A percentile compares a stretch with the other conserved stretches of the same genome.
phyloP scores from a whole-genome alignment of 2,113 vertebrate genomes.

The Xenotilapia longispinis region DNA sequence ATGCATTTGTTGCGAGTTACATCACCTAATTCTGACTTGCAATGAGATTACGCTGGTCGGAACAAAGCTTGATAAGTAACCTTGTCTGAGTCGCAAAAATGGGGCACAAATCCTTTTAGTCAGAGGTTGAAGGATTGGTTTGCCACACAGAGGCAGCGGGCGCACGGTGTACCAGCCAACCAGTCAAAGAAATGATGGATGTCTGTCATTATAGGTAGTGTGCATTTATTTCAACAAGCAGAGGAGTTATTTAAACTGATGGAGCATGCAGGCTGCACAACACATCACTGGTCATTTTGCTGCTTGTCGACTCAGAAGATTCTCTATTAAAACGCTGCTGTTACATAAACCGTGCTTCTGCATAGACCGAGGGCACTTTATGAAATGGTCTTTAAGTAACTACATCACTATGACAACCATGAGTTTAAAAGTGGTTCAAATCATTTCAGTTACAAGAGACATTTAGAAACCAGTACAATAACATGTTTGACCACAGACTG shows the following conservation, averaged over 20 bases:
- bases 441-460: background rate
- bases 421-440: background rate
- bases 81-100: constrained; percentile 57
- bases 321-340: background rate
- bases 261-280: background rate
- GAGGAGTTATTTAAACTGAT: background rate
- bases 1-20: constrained; percentile 57
- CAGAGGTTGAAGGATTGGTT: constrained; percentile 30
- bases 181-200: constrained; percentile 10
- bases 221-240: background rate
- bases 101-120: constrained; percentile 59
- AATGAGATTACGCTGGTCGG: constrained; percentile 58
- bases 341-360: background rate
- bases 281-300: background rate
- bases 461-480: background rate
- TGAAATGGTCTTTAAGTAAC: background rate
- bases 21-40: constrained; percentile 57
- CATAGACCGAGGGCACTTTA: background rate
- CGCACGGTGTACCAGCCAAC: background rate
- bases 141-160: constrained; percentile 8
- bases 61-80: constrained; percentile 61
- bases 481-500: background rate
- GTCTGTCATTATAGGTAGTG: background rate
- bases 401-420: constrained; percentile 18
- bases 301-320: background rate